Percentiles rank a stretch among this genome's conserved stretches.
Conservation (phyloP, 2,888 invertebrate genomes). For the Pseudeuparius sepicola region DNA sequence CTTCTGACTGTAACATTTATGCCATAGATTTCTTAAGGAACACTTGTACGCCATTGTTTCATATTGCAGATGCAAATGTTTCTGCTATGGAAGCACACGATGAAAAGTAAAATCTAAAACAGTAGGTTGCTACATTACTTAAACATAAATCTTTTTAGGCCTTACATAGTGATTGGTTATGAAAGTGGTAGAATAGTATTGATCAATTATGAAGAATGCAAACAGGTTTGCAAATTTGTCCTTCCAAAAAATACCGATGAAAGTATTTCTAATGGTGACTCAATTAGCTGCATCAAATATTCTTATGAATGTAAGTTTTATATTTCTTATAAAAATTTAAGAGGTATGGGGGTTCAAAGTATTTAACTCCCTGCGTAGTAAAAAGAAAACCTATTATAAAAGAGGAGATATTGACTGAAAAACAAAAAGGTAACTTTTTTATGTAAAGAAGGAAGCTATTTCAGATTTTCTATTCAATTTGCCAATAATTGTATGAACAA, state of each 20-base stretch:
- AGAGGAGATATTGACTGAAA: too few species aligned
- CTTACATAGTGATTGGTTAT: slow-evolving; percentile 42
- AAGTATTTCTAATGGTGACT: slow-evolving; percentile 18
- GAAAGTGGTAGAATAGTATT: slow-evolving; percentile 41
- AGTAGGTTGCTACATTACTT: slow-evolving; percentile 4
- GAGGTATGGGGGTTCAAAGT: too few species aligned
- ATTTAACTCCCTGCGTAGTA: too few species aligned
- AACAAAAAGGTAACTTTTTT: too few species aligned
- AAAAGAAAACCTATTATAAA: too few species aligned
- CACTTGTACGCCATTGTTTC: slow-evolving; percentile 38
- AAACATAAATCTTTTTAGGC: too few species aligned
- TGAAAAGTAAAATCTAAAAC: slow-evolving; percentile 39
- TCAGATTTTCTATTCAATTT: too few species aligned
- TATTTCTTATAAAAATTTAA: too few species aligned
- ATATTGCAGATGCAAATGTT: slow-evolving; percentile 37
- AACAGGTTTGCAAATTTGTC: slow-evolving; percentile 20
- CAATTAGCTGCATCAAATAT: slow-evolving; percentile 41
- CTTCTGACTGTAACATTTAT: slow-evolving; percentile 40
- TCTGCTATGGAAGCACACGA: slow-evolving; percentile 43
- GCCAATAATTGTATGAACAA: too few species aligned
- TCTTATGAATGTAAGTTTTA: slow-evolving; percentile 44
- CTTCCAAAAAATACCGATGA: slow-evolving; percentile 21
- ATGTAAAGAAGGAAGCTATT: too few species aligned
- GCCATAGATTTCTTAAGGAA: slow-evolving; percentile 44
- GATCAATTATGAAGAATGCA: slow-evolving; percentile 37